Conservation (phyloP, 2,113 vertebrate species). For the Carollia perspicillata region DNA sequence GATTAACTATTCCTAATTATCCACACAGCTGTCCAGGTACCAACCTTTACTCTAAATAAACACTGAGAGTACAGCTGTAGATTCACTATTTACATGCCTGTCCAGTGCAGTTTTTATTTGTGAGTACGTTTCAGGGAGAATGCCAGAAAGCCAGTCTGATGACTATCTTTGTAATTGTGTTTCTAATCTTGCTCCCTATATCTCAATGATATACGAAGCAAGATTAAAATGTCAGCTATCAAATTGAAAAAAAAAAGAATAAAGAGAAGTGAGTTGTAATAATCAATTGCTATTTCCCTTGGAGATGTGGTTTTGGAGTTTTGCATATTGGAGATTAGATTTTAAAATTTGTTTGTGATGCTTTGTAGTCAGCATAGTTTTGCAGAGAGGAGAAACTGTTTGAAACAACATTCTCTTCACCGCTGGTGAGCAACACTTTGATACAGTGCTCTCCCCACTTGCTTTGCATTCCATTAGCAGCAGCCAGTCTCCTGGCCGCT, state of each 20-base stretch:
- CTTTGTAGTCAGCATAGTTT: neutral
- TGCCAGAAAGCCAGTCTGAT: neutral
- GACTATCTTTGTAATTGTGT: slow-evolving; percentile 12
- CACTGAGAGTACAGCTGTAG: neutral
- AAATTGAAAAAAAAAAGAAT: neutral
- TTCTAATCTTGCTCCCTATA: neutral
- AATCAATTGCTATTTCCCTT: neutral
- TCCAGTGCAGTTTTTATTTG: neutral
- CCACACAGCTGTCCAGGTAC: neutral
- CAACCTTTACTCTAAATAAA: neutral
- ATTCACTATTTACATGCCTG: neutral
- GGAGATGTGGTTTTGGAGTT: neutral
- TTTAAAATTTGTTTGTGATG: neutral
- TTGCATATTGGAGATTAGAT: neutral
- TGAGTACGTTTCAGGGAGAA: neutral
- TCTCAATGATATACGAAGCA: neutral
- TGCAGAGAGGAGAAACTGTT: neutral
- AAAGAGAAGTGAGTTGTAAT: neutral
- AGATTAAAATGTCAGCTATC: neutral
- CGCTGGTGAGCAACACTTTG: neutral
- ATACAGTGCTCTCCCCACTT: neutral
- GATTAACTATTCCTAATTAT: neutral
- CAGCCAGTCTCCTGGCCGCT: neutral
- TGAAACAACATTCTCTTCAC: neutral
- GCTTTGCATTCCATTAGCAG: neutral